Evolutionary conservation across 37 sponge, comb jelly and placozoan species (phyloP).

Genomic region (Theonella swinhoei): DNA sequence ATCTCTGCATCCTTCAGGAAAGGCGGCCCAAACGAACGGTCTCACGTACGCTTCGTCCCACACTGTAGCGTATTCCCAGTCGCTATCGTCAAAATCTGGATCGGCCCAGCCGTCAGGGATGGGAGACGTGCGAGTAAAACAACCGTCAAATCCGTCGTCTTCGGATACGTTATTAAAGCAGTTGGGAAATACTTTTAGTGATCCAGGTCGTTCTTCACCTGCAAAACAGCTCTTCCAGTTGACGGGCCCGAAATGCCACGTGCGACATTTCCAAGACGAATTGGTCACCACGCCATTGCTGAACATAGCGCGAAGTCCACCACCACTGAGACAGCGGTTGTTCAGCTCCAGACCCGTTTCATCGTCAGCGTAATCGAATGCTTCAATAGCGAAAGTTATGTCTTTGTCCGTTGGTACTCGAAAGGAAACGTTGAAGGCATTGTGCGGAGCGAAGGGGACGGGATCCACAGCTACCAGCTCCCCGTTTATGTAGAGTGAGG

Average conservation of each 20-base stretch:
- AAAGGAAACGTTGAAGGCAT: conserved; percentile 48
- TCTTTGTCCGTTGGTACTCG: conserved; percentile 16
- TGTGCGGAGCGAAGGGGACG: conserved; percentile 15
- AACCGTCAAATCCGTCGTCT: not conserved
- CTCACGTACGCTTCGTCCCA: conserved; percentile 1
- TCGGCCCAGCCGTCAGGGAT: conserved; percentile 37
- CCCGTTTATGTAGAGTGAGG: conserved; percentile 46
- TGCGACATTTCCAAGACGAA: conserved; percentile 18
- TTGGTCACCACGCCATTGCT: conserved; percentile 55
- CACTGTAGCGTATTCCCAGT: conserved; percentile 49
- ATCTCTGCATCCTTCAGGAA: conserved; percentile 24
- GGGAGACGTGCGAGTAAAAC: not conserved
- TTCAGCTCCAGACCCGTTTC: conserved; percentile 13
- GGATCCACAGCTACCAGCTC: conserved; percentile 13
- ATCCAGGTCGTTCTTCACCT: conserved; percentile 4
- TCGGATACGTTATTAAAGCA: not conserved
- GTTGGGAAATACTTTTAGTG: conserved; percentile 23
- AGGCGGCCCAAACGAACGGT: conserved; percentile 9
- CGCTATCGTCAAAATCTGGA: conserved; percentile 38
- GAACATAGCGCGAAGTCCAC: conserved; percentile 38
- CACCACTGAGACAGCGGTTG: not conserved
- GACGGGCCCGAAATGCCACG: conserved; percentile 34
- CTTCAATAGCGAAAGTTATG: conserved; percentile 34
- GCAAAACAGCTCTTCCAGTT: conserved; percentile 49
- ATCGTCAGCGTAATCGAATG: conserved; percentile 31